Conservation (phyloP, 2,797 vertebrate genomes). For the Phoeniculus purpureus region DNA sequence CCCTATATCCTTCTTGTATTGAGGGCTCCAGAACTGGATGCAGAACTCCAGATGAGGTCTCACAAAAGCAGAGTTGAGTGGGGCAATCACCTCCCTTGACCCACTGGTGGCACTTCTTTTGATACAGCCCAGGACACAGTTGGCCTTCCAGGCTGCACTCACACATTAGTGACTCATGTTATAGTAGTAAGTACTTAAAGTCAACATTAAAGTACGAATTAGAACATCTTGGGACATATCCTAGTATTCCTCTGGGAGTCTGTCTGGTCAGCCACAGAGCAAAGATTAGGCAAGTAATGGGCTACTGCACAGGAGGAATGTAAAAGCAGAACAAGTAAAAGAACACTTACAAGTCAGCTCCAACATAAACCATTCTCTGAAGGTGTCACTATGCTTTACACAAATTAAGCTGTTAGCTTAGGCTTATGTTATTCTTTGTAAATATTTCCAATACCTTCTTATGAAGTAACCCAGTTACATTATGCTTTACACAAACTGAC, state of each 20-base stretch:
- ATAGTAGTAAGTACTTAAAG: not conserved
- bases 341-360: not conserved
- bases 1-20: no score
- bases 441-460: not conserved
- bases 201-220: not conserved
- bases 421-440: not conserved
- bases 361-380: not conserved
- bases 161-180: not conserved
- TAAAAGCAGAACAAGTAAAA: not conserved
- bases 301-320: not conserved
- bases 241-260: not conserved
- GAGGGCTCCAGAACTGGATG: no score
- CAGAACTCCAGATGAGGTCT: no score
- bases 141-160: no score
- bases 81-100: no score
- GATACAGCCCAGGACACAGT: no score
- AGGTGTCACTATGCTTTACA: not conserved
- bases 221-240: not conserved
- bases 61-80: no score
- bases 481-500: not conserved
- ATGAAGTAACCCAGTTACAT: not conserved
- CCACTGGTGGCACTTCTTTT: no score
- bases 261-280: not conserved
- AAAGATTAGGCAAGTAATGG: not conserved
- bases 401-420: not conserved